Conservation (phyloP, 2,888 invertebrate genomes). For the Agriopis aurantiaria region DNA sequence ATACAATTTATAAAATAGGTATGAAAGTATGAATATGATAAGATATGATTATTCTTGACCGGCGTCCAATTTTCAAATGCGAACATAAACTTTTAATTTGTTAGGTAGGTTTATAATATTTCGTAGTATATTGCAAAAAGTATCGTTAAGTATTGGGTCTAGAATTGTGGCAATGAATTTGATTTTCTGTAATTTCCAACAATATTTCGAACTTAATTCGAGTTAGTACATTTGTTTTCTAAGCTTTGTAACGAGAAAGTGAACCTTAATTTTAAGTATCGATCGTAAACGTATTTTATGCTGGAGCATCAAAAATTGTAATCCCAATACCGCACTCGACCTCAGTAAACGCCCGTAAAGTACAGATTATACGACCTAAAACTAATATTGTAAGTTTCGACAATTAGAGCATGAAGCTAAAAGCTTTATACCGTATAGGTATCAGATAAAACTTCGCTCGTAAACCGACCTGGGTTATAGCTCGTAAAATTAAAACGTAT, state of each 20-base stretch:
- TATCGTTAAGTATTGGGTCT: not conserved
- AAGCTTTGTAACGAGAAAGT: conserved; percentile 3
- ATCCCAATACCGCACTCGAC: conserved; percentile 4
- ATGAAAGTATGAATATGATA: too few species aligned
- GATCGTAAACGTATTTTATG: conserved; percentile 13
- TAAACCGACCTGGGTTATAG: conserved; percentile 49
- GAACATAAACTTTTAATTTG: too few species aligned
- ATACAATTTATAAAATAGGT: too few species aligned
- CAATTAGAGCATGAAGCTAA: conserved; percentile 32
- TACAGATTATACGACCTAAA: conserved; percentile 20
- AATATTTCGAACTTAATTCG: too few species aligned
- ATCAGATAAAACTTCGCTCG: conserved; percentile 47
- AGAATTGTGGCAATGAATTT: not conserved
- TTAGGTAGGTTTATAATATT: too few species aligned
- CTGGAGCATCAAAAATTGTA: conserved; percentile 12
- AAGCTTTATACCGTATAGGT: conserved; percentile 35
- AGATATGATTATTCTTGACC: too few species aligned
- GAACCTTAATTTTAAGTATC: conserved; percentile 13
- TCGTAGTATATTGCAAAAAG: too few species aligned
- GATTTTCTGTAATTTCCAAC: too few species aligned
- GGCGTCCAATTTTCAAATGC: too few species aligned
- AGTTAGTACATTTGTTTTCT: not conserved
- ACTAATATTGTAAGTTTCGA: conserved; percentile 34
- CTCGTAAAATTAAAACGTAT: conserved; percentile 52
- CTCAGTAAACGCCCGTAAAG: conserved; percentile 4